Percentiles rank a stretch among this genome's conserved stretches.
phyloP scores from a whole-genome alignment of 2,113 vertebrate genomes.

The Leuciscus idus region DNA sequence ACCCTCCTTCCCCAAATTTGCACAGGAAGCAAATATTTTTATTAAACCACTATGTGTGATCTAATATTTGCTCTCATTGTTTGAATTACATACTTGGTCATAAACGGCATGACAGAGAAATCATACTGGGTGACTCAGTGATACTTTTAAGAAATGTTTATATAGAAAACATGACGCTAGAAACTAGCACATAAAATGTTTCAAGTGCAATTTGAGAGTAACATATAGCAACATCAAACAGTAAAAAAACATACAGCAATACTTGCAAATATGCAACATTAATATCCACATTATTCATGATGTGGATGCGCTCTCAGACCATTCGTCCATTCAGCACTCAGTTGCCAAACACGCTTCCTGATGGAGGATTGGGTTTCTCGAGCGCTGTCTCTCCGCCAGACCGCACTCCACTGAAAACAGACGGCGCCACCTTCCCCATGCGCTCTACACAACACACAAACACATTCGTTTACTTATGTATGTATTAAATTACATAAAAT shows the following conservation, averaged over 20 bases:
- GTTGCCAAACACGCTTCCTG: conserved; percentile 88
- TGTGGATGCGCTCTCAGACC: neutral
- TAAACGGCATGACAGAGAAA: neutral
- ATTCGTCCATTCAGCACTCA: neutral
- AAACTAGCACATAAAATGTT: neutral
- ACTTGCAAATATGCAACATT: neutral
- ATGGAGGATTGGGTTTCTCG: conserved; percentile 76
- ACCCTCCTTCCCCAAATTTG: neutral
- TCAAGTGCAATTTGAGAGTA: neutral
- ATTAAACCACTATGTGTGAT: neutral
- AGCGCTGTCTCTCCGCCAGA: conserved; percentile 87
- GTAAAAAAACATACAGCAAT: conserved; percentile 1
- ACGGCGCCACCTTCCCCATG: conserved; percentile 85
- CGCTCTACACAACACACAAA: conserved; percentile 77
- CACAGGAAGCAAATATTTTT: neutral
- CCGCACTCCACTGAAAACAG: conserved; percentile 85
- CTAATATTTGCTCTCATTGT: neutral
- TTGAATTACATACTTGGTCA: neutral
- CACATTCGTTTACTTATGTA: neutral
- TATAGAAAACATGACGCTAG: conserved; percentile 24
- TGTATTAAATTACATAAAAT: too few species aligned
- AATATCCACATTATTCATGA: neutral
- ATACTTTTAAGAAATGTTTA: neutral
- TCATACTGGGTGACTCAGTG: neutral
- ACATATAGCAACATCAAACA: neutral